These are phyloP conservation scores for Abramis brama DNA, from an alignment of 2,113 vertebrate genomes.

Conservation along the genomic window DNA sequence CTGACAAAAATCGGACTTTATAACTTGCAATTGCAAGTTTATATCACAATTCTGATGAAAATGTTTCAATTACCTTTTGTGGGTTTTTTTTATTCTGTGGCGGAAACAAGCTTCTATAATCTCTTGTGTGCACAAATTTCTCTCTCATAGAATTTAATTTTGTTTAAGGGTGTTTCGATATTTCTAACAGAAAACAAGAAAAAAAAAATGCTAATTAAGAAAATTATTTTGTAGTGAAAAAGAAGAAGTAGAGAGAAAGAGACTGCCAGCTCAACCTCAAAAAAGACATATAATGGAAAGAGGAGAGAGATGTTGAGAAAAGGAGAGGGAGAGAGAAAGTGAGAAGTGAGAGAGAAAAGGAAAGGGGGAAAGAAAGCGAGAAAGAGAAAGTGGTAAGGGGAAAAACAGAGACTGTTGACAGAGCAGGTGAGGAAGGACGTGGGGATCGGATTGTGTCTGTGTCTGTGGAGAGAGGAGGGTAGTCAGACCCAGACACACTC, in stretches of 20 bases:
- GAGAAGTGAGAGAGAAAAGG: constrained; percentile 9
- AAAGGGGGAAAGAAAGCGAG: constrained; percentile 50
- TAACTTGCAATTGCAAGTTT: too few relatives aligned
- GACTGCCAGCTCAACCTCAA: constrained; percentile 50
- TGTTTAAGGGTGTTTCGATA: background rate
- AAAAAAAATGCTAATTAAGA: background rate
- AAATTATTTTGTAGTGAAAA: background rate
- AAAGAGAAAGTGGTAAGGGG: constrained; percentile 45
- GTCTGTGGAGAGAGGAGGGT: constrained; percentile 41
- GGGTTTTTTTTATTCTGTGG: too few relatives aligned
- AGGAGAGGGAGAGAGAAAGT: background rate
- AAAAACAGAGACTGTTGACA: constrained; percentile 56
- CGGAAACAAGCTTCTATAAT: too few relatives aligned
- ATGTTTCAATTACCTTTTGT: too few relatives aligned
- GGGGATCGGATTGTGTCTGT: constrained; percentile 58
- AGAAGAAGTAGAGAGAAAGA: background rate
- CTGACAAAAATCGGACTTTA: too few relatives aligned
- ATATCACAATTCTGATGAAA: too few relatives aligned
- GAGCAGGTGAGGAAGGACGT: constrained; percentile 39
- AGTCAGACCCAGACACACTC: constrained; percentile 34
- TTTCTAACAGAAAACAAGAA: background rate
- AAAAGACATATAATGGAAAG: constrained; percentile 19
- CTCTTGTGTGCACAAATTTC: background rate
- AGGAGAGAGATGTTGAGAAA: constrained; percentile 3
- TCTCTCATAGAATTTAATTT: background rate